phyloP scores from a whole-genome alignment of 2,888 invertebrate species.

The Argyresthia albistria region DNA sequence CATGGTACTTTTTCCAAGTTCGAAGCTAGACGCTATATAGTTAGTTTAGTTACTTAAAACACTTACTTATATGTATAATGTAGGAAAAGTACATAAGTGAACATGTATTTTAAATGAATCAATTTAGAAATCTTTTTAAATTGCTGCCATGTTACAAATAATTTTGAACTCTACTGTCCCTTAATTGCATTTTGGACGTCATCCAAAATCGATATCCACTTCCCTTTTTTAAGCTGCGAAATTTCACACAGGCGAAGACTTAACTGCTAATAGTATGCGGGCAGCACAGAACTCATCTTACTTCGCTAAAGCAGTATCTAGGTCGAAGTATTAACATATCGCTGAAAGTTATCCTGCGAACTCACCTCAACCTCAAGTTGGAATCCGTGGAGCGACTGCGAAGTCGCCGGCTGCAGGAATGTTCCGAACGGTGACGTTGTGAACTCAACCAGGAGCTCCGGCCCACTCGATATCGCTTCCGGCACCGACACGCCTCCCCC shows the following conservation, averaged over 20 bases:
- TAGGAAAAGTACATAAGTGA: too few species aligned
- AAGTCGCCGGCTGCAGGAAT: conserved; percentile 84
- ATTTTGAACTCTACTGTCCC: not conserved
- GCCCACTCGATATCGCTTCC: conserved; percentile 88
- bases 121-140: too few species aligned
- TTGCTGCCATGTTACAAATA: too few species aligned
- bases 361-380: conserved; percentile 84
- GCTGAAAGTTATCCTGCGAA: not conserved
- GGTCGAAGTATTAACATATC: not conserved
- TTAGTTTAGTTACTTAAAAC: too few species aligned
- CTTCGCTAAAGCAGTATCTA: not conserved
- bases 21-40: too few species aligned
- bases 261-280: too few species aligned
- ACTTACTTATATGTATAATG: too few species aligned
- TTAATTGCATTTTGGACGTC: conserved; percentile 8
- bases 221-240: not conserved
- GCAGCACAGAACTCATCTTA: too few species aligned
- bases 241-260: not conserved
- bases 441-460: conserved; percentile 90
- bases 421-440: conserved; percentile 92
- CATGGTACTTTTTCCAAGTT: too few species aligned
- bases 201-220: not conserved
- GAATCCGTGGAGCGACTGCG: conserved; percentile 88
- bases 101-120: too few species aligned
- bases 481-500: conserved; percentile 91